Evolutionary conservation across 2,113 vertebrate genomes (phyloP).

Genomic region (Arothron firmamentum): DNA sequence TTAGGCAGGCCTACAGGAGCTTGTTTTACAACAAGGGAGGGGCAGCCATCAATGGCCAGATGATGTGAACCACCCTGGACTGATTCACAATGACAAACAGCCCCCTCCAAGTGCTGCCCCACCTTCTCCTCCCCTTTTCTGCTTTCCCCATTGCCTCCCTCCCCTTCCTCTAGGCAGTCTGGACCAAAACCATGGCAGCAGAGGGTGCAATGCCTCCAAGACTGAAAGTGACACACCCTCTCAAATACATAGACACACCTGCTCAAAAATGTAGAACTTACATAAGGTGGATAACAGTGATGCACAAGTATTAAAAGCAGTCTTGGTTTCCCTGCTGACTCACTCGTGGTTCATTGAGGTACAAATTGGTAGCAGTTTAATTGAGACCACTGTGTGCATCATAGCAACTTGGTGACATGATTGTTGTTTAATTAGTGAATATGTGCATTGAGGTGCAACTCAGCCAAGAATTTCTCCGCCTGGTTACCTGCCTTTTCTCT

Average conservation of each 20-base stretch:
- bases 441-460: slow-evolving; percentile 25
- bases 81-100: slow-evolving; percentile 89
- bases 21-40: slow-evolving; percentile 99
- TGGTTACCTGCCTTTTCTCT: no score
- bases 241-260: slow-evolving; percentile 19
- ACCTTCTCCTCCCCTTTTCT: slow-evolving; percentile 30
- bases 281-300: slow-evolving; percentile 31
- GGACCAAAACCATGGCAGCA: slow-evolving; percentile 60
- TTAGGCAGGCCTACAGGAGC: slow-evolving; percentile 76
- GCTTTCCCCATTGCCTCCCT: slow-evolving; percentile 48
- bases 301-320: background rate
- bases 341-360: slow-evolving; percentile 51
- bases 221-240: slow-evolving; percentile 44
- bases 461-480: background rate
- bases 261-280: slow-evolving; percentile 36
- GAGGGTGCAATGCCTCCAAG: slow-evolving; percentile 23
- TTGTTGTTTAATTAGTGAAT: slow-evolving; percentile 55
- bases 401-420: slow-evolving; percentile 66
- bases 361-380: slow-evolving; percentile 75
- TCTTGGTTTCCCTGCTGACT: slow-evolving; percentile 47
- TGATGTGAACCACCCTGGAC: slow-evolving; percentile 89
- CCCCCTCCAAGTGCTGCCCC: slow-evolving; percentile 69
- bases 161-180: slow-evolving; percentile 47
- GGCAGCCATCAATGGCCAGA: slow-evolving; percentile 84
- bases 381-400: slow-evolving; percentile 57